Conservation (phyloP, 2,113 vertebrate genomes). For the Grammomys surdaster region DNA sequence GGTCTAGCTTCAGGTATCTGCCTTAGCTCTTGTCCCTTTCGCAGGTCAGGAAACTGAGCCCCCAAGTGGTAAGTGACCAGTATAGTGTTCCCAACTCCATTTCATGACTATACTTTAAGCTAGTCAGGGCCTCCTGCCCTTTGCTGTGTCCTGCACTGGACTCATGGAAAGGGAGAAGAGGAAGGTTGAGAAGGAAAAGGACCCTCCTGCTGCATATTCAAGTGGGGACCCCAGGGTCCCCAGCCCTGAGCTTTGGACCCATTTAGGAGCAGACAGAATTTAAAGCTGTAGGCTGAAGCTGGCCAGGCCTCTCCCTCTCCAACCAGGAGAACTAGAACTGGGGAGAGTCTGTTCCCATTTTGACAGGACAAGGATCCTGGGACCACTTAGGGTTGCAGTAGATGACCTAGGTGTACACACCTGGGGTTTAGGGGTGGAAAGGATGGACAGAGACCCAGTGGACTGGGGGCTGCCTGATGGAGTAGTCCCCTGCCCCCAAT, state of each 20-base stretch:
- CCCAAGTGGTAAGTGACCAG: background rate
- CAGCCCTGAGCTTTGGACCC: slow-evolving; percentile 78
- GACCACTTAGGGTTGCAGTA: slow-evolving; percentile 37
- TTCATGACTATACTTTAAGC: slow-evolving; percentile 71
- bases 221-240: slow-evolving; percentile 76
- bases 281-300: slow-evolving; percentile 80
- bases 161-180: background rate
- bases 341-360: slow-evolving; percentile 30
- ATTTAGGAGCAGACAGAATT: slow-evolving; percentile 71
- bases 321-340: slow-evolving; percentile 25
- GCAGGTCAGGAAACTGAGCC: slow-evolving; percentile 39
- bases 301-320: slow-evolving; percentile 52
- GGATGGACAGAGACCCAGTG: background rate
- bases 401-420: slow-evolving; percentile 32
- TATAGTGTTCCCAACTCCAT: slow-evolving; percentile 22
- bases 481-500: background rate
- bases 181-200: background rate
- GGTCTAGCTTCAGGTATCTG: background rate
- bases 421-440: slow-evolving; percentile 20
- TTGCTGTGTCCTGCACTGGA: slow-evolving; percentile 48
- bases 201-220: slow-evolving; percentile 72
- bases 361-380: slow-evolving; percentile 42
- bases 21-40: background rate
- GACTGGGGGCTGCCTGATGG: slow-evolving; percentile 38
- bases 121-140: slow-evolving; percentile 47